Base-by-base conservation (phyloP, 2,888 invertebrate genomes). In the Bombylius major region DNA sequence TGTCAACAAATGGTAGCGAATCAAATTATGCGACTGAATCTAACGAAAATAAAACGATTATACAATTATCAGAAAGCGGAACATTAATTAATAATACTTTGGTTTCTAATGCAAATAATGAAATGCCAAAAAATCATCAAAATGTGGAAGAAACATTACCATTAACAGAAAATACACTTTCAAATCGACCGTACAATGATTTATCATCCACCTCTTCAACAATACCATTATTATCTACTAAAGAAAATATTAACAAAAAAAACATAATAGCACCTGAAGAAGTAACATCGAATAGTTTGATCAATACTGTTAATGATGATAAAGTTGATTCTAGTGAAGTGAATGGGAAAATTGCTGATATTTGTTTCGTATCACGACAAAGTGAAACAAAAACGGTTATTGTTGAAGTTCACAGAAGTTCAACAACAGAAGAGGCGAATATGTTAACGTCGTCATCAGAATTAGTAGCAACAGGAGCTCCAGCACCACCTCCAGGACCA, bases 321-420 rank as follows among this genome's bases (percentile, higher is more conserved):
- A 11, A 13, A 36, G 39, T 34, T 14, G 36, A 36, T 34, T 34
- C 48, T 14, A 49, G 48, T 31, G 3, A 42, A 42, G 8, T 36
- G 34, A 56, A 53, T 49, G 66, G 64, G 45, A 70, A 74, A 63
- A 65, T 73, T 54, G 71, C 73, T 11, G 74, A 75, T 60, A 72
- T 74, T 60, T 72, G 75, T 57, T 67, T 75, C 66, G 70, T 72
- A 32, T 70, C 74, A 47, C 72, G 74, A 58, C 76, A 75, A 59
- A 72, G 67, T 53, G 78, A 79, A 62, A 77, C 75, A 58, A 86
- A 86, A 70, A 84, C 83, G 31, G 82, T 87, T 56, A 82, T 84
- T 33, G 87, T 87, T 9, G 87, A 88, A 70, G 86, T 87, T n/a
- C 87, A 87, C 68, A 77, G 80, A 63, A 78, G 74, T 63, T 73